phyloP scores from a whole-genome alignment of 2,113 vertebrate species.

The Archocentrus centrarchus region DNA sequence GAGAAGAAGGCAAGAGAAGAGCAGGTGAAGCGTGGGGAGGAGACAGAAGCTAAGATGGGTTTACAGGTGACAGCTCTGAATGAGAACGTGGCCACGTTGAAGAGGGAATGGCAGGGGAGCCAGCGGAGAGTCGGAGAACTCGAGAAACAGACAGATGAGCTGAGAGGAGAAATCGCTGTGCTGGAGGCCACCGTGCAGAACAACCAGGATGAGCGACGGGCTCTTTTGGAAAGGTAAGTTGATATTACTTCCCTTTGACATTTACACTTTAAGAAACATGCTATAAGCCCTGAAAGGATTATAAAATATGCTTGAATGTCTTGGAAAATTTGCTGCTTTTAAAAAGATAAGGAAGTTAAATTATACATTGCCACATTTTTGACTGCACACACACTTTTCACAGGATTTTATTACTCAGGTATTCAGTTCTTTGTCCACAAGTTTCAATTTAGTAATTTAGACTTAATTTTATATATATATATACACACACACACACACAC shows the following conservation, averaged over 20 bases:
- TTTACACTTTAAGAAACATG: not conserved
- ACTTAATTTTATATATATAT: too few species aligned
- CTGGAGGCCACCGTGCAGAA: slow-evolving; percentile 97
- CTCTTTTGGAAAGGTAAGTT: slow-evolving; percentile 90
- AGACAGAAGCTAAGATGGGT: slow-evolving; percentile 85
- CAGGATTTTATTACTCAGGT: not conserved
- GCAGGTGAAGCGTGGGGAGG: slow-evolving; percentile 86
- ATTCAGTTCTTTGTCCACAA: fast-evolving
- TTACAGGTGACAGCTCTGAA: slow-evolving; percentile 93
- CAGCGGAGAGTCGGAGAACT: slow-evolving; percentile 91
- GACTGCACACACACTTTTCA: not conserved
- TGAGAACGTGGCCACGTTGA: slow-evolving; percentile 95
- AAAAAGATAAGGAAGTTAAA: not conserved
- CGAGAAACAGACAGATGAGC: slow-evolving; percentile 95
- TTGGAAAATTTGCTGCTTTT: not conserved
- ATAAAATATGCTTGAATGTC: not conserved
- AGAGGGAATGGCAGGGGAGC: slow-evolving; percentile 96
- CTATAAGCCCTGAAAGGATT: not conserved
- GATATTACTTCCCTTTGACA: fast-evolving
- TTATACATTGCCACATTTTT: not conserved
- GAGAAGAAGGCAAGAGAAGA: slow-evolving; percentile 89
- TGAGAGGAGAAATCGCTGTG: slow-evolving; percentile 96
- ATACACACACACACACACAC: fast-evolving
- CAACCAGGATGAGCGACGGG: slow-evolving; percentile 96
- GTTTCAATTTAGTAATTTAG: not conserved